Conservation (phyloP, 2,888 invertebrate species). For the Diloba caeruleocephala region DNA sequence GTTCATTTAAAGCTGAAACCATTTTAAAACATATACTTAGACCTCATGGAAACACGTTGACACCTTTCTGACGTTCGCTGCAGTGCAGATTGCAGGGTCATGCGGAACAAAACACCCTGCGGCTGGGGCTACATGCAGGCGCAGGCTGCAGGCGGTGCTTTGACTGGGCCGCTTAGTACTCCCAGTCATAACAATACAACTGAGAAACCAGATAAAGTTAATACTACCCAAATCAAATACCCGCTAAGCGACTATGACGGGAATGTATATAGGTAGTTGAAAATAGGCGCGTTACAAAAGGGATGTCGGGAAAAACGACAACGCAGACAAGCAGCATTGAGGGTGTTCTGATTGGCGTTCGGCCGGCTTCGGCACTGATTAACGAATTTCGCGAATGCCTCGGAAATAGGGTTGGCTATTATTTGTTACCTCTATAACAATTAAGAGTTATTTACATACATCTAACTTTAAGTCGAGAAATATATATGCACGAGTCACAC, state of each 20-base stretch:
- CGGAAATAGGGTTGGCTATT: conserved; percentile 43
- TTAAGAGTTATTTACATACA: too few species aligned
- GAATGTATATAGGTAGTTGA: conserved; percentile 28
- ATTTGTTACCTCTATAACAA: not conserved
- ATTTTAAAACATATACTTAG: too few species aligned
- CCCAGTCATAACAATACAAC: conserved; percentile 34
- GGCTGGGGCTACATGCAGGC: too few species aligned
- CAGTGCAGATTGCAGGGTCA: too few species aligned
- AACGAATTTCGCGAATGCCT: conserved; percentile 72
- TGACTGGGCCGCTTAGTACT: too few species aligned
- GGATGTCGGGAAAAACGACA: conserved; percentile 53
- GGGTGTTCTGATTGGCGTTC: conserved; percentile 70
- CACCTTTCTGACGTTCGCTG: too few species aligned
- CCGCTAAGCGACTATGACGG: conserved; percentile 20
- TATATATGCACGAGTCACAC: too few species aligned
- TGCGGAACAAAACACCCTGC: too few species aligned
- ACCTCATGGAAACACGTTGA: too few species aligned
- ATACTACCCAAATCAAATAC: conserved; percentile 42
- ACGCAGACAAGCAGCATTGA: conserved; percentile 53
- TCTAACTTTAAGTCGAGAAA: too few species aligned
- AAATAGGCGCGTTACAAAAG: conserved; percentile 43
- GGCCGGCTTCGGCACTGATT: conserved; percentile 67
- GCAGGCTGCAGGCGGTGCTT: too few species aligned
- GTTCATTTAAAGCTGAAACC: too few species aligned
- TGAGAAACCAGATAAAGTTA: conserved; percentile 32